These are phyloP conservation scores for Rhabdornis inornatus DNA, from an alignment of 2,113 vertebrate genomes.

Conservation along the genomic window DNA sequence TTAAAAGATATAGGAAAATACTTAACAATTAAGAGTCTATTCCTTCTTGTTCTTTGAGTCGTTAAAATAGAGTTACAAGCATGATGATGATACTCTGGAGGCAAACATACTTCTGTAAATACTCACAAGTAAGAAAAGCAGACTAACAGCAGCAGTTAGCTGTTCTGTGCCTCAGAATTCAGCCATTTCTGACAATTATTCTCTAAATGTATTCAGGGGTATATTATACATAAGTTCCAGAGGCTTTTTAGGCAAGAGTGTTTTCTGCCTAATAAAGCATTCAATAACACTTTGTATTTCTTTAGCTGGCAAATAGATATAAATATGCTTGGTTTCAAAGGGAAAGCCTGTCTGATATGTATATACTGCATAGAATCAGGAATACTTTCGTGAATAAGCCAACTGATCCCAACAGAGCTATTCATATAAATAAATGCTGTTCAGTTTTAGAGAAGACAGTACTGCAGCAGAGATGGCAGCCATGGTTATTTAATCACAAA, in stretches of 20 bases:
- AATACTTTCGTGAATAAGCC: conserved; percentile 1
- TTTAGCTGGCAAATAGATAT: conserved; percentile 3
- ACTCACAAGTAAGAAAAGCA: background rate
- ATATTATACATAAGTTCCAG: background rate
- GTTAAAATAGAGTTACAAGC: background rate
- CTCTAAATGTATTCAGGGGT: background rate
- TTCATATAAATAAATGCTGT: background rate
- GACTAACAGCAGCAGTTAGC: background rate
- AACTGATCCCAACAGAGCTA: background rate
- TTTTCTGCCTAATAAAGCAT: conserved; percentile 30
- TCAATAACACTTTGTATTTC: conserved; percentile 22
- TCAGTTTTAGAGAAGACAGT: background rate
- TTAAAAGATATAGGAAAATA: background rate
- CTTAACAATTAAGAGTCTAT: background rate
- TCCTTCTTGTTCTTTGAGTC: background rate
- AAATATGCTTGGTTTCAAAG: background rate
- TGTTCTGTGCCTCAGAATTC: background rate
- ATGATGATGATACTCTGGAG: background rate
- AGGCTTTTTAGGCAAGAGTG: background rate
- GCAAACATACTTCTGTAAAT: background rate
- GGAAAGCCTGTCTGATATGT: background rate
- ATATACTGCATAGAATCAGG: background rate
- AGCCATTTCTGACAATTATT: background rate
- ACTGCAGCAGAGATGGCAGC: background rate
- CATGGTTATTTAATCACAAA: background rate